phyloP scores from a whole-genome alignment of 2,797 vertebrate genomes.

The Florisuga fusca region DNA sequence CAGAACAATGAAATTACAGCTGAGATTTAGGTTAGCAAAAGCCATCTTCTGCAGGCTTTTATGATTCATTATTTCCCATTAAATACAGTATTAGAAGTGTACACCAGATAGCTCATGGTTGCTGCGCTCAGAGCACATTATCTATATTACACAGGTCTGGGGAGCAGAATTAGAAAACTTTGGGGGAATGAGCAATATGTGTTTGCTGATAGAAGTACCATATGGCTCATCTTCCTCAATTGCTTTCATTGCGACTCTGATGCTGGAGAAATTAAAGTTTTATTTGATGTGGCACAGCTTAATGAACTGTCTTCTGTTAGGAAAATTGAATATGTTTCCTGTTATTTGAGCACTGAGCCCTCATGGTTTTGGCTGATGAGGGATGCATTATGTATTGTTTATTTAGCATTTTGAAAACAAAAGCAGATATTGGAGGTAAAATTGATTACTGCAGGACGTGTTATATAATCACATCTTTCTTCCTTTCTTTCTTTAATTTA shows the following conservation, averaged over 20 bases:
- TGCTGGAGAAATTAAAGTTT: conserved; percentile 89
- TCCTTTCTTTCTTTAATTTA: conserved; percentile 61
- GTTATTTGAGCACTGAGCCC: conserved; percentile 86
- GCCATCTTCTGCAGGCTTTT: conserved; percentile 85
- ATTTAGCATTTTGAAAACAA: conserved; percentile 86
- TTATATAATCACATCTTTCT: conserved; percentile 77
- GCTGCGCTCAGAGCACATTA: conserved; percentile 87
- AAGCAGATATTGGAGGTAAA: conserved; percentile 83
- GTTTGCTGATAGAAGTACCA: conserved; percentile 89
- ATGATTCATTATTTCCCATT: conserved; percentile 92
- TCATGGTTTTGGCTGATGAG: conserved; percentile 84
- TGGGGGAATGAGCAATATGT: conserved; percentile 89
- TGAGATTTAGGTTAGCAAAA: conserved; percentile 88
- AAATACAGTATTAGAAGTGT: conserved; percentile 90
- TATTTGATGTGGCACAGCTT: conserved; percentile 90
- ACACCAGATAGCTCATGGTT: conserved; percentile 87
- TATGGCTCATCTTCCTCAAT: conserved; percentile 89
- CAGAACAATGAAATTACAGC: conserved; percentile 90
- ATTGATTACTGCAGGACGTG: conserved; percentile 80
- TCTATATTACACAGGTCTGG: conserved; percentile 88
- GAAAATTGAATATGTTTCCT: conserved; percentile 89
- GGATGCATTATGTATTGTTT: conserved; percentile 86
- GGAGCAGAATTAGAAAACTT: conserved; percentile 90
- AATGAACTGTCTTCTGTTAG: conserved; percentile 89
- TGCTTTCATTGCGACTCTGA: conserved; percentile 89